phyloP scores from a whole-genome alignment of 2,888 invertebrate species.

The Apotomis betuletana region DNA sequence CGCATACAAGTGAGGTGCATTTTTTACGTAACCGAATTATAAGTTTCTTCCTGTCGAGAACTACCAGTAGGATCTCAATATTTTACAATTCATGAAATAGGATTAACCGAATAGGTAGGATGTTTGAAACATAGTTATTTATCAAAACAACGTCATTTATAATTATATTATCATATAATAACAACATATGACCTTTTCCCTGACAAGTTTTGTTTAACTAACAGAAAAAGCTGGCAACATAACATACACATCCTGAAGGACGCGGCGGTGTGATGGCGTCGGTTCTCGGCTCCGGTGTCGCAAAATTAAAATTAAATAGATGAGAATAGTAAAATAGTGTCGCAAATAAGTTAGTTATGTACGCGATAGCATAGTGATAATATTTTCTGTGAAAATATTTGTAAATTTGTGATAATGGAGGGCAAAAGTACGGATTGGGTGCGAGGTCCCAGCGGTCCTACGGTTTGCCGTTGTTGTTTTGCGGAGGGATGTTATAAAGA shows the following conservation, averaged over 20 bases:
- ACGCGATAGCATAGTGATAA: conserved; percentile 50
- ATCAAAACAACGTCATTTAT: no score
- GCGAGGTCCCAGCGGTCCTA: conserved; percentile 64
- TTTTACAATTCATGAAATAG: no score
- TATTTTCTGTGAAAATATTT: conserved; percentile 59
- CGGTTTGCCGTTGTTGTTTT: conserved; percentile 77
- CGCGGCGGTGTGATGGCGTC: conserved; percentile 53
- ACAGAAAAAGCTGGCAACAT: conserved; percentile 26
- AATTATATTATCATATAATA: no score
- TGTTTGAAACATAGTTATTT: no score
- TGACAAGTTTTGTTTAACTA: no score
- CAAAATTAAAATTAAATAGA: conserved; percentile 44
- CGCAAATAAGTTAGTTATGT: conserved; percentile 46
- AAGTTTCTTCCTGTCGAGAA: no score
- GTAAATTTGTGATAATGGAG: conserved; percentile 64
- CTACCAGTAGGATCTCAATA: no score
- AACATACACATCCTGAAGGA: conserved; percentile 35
- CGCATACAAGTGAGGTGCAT: no score
- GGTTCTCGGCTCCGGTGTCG: conserved; percentile 47
- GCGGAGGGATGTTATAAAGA: conserved; percentile 78
- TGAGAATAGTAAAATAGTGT: conserved; percentile 32
- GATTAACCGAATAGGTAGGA: no score
- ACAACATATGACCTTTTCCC: no score
- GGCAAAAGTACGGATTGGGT: conserved; percentile 72
- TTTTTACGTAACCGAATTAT: no score